Base-by-base conservation (phyloP, 2,797 vertebrate genomes). In the Anguilla anguilla region DNA sequence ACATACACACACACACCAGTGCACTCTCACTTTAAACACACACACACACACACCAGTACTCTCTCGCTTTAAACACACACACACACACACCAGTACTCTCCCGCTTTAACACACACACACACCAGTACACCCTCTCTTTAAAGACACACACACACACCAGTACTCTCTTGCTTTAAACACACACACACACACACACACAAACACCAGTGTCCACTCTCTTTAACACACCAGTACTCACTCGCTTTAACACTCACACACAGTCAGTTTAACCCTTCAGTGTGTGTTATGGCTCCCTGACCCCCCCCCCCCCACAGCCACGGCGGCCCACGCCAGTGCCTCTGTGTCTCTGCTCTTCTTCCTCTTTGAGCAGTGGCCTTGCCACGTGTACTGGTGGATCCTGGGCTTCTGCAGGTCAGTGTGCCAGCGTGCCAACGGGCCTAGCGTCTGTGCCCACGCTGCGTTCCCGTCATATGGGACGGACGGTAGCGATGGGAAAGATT, bases 371-470 rank as follows among this genome's bases (percentile, higher is more conserved):
- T 97, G 96, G 97, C 91, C 93, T 53, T 97, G 96, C 92, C 91
- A 91, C 90, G 91, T 96, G 89, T 97, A 96, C 95, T 97, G 96
- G 96, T 96, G 96, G 96, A 97, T 97, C 92, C 90, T 97, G 92
- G 94, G 91, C 86, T 93, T 96, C 86, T 97, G 96, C 95, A 97
- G 97, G 97, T 97, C 92, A 94, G 96, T 96, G 88, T 61, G 55
- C 55, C 6, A 57, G 55, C 17, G 55, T 57, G 55, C 55, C 39
- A 39, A 2, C 39, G 39, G 39, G 39, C 39, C 39, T 39, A 39
- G 39, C 39, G 39, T 39, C 39, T 39, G 39, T 39, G 39, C 39
- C 39, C 39, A 39, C 39, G 35, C 64, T 19, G 15, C 22, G 19
- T 79, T 13, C 39, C 4, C 17, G 17, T 79, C 74, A 79, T 53